phyloP scores from a whole-genome alignment of 1,140 invertebrate genomes.

The Diorhabda carinulata region DNA sequence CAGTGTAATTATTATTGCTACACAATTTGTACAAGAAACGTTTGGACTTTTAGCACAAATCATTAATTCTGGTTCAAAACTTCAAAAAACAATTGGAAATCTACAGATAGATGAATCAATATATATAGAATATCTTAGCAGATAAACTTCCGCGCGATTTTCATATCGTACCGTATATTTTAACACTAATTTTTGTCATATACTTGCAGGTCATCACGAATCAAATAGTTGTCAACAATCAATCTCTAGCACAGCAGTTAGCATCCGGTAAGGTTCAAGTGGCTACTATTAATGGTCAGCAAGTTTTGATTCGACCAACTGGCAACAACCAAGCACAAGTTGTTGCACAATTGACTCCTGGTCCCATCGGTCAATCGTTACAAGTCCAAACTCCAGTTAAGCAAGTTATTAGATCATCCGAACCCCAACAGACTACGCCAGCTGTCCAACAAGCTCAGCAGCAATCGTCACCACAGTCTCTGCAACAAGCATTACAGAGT shows the following conservation, averaged over 20 bases:
- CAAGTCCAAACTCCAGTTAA: slow-evolving; percentile 26
- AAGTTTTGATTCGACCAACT: slow-evolving; percentile 69
- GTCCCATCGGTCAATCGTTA: slow-evolving; percentile 25
- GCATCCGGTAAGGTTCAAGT: slow-evolving; percentile 74
- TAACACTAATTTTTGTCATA: slow-evolving; percentile 7
- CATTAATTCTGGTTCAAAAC: too few relatives aligned
- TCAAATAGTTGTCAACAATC: slow-evolving; percentile 73
- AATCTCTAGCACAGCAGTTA: slow-evolving; percentile 69
- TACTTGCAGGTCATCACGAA: slow-evolving; percentile 53
- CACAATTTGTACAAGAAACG: too few relatives aligned
- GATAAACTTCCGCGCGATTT: not conserved
- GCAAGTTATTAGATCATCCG: not conserved
- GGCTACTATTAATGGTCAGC: slow-evolving; percentile 78
- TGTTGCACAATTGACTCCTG: slow-evolving; percentile 60
- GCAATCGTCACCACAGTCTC: slow-evolving; percentile 6
- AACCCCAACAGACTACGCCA: slow-evolving; percentile 1
- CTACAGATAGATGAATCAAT: too few relatives aligned
- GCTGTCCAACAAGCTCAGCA: not conserved
- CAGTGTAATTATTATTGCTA: not conserved
- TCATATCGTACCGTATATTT: not conserved
- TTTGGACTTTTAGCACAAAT: too few relatives aligned
- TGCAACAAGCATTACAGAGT: slow-evolving; percentile 27
- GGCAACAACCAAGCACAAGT: slow-evolving; percentile 70
- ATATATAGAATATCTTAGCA: too few relatives aligned
- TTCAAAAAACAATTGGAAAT: too few relatives aligned